Percentiles rank a stretch among this genome's conserved stretches.
Conservation (phyloP, 2,797 vertebrate genomes). For the Esox lucius region DNA sequence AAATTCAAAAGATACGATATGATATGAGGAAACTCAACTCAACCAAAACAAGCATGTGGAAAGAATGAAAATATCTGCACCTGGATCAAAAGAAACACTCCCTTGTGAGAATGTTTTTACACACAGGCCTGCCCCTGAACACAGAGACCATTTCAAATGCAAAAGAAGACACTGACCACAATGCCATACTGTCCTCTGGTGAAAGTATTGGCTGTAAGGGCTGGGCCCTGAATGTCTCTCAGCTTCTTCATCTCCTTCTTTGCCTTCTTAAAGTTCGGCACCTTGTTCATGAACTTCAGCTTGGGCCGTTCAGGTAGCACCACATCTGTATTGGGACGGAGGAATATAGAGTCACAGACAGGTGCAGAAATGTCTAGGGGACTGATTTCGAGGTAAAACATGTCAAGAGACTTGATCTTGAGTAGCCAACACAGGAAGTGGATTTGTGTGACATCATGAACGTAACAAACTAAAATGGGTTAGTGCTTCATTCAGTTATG, state of each 20-base stretch:
- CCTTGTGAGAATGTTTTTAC: neutral
- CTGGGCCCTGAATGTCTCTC: constrained; percentile 86
- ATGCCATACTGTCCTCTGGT: constrained; percentile 85
- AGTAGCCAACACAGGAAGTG: no score
- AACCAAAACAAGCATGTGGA: no score
- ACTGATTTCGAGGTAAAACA: no score
- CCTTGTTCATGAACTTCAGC: constrained; percentile 85
- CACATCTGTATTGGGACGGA: constrained; percentile 61
- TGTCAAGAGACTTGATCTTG: no score
- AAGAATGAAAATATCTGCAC: no score
- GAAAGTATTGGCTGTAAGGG: constrained; percentile 72
- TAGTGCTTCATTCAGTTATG: neutral
- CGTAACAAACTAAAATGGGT: constrained; percentile 21
- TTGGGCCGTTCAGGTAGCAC: constrained; percentile 82
- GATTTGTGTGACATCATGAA: neutral
- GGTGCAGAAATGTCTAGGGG: neutral
- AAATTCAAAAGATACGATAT: no score
- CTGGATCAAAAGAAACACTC: neutral
- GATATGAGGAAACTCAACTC: neutral
- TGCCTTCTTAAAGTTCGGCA: constrained; percentile 81
- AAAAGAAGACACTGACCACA: constrained; percentile 76
- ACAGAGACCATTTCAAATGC: neutral
- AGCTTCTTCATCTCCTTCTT: constrained; percentile 81
- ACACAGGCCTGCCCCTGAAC: neutral
- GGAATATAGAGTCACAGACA: neutral